Base-by-base conservation (phyloP, 1,140 invertebrate genomes). In the Drosophila parabipectinata region DNA sequence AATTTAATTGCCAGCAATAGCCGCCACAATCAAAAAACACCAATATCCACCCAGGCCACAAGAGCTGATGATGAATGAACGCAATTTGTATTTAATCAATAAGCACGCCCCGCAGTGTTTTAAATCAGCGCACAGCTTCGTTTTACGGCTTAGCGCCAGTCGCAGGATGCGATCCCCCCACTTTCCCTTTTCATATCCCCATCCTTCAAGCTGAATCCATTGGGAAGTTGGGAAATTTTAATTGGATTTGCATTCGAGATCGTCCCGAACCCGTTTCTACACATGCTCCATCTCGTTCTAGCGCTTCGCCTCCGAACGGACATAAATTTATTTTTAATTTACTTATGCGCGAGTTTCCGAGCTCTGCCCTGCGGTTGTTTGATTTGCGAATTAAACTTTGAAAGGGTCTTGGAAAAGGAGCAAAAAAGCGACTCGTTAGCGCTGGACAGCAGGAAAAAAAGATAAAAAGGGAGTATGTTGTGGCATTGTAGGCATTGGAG, bases 311-410 rank as follows among this genome's bases (percentile, higher is more conserved):
- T 64, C 77, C 61, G 59, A 55, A 41, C 51, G 75, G 64, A 87
- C 83, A 87, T 87, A 87, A 87, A 87, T 87, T 88, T 83, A 83
- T 87, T 87, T 87, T 87, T 87, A 87, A 87, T 87, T 87, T 88
- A 88, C 83, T 87, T 88, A 87, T 87, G 83, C 83, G 83, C 63
- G 79, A 88, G 83, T 88, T 77, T 67, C 53, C 67, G 34, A 76
- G 47, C 66, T 71, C 53, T 87, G 83, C 79, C 83, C 83, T 63
- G 55, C 75, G 83, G 83, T 79, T 87, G 83, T 87, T 87, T 87
- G 83, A 87, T 87, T 87, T 87, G 83, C 83, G 83, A 87, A 87
- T 87, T 87, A 87, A 87, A 88, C 77, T 75, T 55, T 72, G 67
- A 62, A 78, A 76, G 59, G 32, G 47, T 45, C 37, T 15, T 6